Evolutionary conservation across 2,888 invertebrate genomes (phyloP), one percentile per base, ranked within the genome.

Genomic region (Drosophila merina): DNA sequence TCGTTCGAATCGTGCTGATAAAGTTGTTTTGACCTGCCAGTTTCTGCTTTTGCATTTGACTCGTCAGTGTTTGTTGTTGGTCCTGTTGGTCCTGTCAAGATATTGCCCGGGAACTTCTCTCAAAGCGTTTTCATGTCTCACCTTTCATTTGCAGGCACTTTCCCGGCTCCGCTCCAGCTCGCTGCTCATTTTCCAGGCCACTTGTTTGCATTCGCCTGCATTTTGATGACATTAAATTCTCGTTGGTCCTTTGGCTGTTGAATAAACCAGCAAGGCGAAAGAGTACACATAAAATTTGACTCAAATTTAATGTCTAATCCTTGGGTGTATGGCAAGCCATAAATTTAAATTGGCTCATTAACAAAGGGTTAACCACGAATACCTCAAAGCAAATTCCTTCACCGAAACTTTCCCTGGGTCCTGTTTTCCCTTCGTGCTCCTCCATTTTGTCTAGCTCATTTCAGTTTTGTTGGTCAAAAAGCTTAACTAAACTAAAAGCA

Each of bases 271-370:
- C 12, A 3, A 28, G 47, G n/a, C 47, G 26, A 28, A 9, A 42
- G 36, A 49, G 25, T 26, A 7, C 9, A 44, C 9, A 44, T 49
- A 20, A 57, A 50, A 36, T 60, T 50, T 20, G 36, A 25, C 25
- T 12, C 14, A 42, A 31, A 50, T 70, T 59, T 59, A 70, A 70
- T 49, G 28, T 36, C 59, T 26, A 50, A 33, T 69, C 49, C 20
- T 7, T 28, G 33, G 25, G 14, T 9, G 28, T 30, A 9, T 2
- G 33, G 31, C 40, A 36, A 57, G 51, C 69, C 76, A 74, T 86
- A 83, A 77, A 82, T 82, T 80, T 86, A 82, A 82, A 82, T 82
- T 86, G 82, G 84, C 84, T 82, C 86, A 86, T 82, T 82, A 86
- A 86, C 84, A 83, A 72, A 54, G 58, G 86, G 82, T 77, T 82